Conservation (phyloP, 2,113 vertebrate genomes). For the Myocastor coypus region DNA sequence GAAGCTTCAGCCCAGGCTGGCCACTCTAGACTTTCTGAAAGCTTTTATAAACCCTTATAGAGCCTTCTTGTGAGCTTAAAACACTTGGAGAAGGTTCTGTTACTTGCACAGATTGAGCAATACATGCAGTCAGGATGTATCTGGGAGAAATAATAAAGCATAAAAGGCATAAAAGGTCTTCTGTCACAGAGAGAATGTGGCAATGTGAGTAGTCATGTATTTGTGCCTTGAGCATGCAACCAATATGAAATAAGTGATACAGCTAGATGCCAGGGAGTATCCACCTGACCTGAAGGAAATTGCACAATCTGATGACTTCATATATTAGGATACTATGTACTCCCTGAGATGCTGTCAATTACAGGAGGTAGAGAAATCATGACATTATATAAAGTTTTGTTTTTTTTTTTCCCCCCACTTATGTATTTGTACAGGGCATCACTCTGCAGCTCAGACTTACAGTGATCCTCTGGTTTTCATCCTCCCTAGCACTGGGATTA, state of each 20-base stretch:
- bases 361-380: constrained; percentile 36
- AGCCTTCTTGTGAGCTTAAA: neutral
- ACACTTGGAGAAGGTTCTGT: neutral
- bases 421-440: neutral
- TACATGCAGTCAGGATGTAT: constrained; percentile 1
- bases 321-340: neutral
- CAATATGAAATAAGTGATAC: neutral
- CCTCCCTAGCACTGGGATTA: neutral
- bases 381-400: neutral
- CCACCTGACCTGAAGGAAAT: constrained; percentile 33
- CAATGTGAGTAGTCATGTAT: constrained; percentile 12
- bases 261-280: constrained; percentile 1
- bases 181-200: neutral
- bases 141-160: constrained; percentile 35
- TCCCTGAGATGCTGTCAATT: neutral
- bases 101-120: constrained; percentile 20
- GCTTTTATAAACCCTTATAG: neutral
- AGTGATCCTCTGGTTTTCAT: neutral
- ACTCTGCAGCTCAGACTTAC: neutral
- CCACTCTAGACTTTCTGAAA: neutral
- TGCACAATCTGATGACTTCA: constrained; percentile 50
- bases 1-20: neutral
- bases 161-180: constrained; percentile 5
- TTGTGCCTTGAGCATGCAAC: neutral
- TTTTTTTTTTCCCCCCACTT: no score